Evolutionary conservation across 2,797 vertebrate genomes (phyloP).

Genomic region (Urocyon cinereoargenteus): DNA sequence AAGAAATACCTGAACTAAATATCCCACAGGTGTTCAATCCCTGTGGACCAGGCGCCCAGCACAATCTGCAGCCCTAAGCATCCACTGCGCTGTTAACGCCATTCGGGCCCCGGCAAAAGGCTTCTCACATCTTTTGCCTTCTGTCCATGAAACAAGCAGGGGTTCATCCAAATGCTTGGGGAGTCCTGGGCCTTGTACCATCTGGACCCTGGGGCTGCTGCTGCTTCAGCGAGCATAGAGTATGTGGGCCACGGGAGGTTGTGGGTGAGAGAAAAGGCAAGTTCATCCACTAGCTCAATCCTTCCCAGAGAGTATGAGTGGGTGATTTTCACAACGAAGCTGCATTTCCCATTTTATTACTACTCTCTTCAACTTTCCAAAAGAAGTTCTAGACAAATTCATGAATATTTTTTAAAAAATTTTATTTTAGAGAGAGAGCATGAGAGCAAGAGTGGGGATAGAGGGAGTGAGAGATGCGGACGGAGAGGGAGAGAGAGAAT

Average conservation of each 20-base stretch:
- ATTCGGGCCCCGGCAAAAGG: background rate
- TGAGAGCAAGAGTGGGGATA: background rate
- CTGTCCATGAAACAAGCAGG: background rate
- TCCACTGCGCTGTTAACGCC: accelerated
- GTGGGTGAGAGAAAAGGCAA: background rate
- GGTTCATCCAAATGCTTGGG: background rate
- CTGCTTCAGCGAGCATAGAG: no score
- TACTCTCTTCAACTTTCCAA: background rate
- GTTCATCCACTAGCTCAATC: accelerated
- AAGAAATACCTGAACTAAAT: background rate
- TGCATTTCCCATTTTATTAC: background rate
- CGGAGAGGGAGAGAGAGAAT: background rate
- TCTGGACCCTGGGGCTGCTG: accelerated
- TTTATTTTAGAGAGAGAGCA: background rate
- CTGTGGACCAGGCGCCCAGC: background rate
- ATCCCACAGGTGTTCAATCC: background rate
- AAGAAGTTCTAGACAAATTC: background rate
- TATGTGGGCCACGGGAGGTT: accelerated
- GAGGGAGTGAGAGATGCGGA: background rate
- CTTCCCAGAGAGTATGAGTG: background rate
- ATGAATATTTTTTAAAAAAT: background rate
- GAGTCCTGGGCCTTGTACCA: accelerated
- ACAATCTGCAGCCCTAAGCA: background rate
- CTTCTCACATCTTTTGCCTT: background rate
- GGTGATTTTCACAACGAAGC: background rate